A percentile compares a stretch with the other conserved stretches of the same genome.
phyloP scores from a whole-genome alignment of 2,888 invertebrate species.

The Myathropa florea region DNA sequence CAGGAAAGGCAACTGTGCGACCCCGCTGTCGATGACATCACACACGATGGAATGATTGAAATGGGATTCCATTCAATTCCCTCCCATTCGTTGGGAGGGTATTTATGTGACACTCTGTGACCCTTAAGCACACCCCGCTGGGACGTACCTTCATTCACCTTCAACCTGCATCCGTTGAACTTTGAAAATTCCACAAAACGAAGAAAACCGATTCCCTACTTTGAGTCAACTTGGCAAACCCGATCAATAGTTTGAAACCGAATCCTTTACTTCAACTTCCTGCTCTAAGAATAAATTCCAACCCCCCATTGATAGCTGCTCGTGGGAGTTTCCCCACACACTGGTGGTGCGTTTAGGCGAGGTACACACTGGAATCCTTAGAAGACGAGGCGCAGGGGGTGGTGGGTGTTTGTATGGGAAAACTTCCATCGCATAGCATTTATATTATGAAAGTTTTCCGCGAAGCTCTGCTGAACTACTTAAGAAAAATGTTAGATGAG shows the following conservation, averaged over 20 bases:
- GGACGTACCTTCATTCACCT: neutral
- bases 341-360: neutral
- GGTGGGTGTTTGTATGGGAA: slow-evolving; percentile 4
- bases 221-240: neutral
- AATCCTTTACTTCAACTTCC: slow-evolving; percentile 1
- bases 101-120: neutral
- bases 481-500: slow-evolving; percentile 1
- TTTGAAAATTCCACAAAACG: neutral
- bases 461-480: slow-evolving; percentile 4
- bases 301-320: neutral
- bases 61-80: neutral
- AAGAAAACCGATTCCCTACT: neutral
- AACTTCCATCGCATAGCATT: slow-evolving; percentile 24
- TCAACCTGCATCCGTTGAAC: neutral
- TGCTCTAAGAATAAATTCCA: slow-evolving; percentile 7
- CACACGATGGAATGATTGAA: neutral
- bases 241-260: slow-evolving; percentile 38
- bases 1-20: neutral
- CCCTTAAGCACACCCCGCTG: neutral
- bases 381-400: neutral
- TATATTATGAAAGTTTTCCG: slow-evolving; percentile 45
- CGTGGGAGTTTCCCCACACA: neutral
- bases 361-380: neutral
- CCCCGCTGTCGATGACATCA: neutral
- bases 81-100: neutral